Conservation (phyloP, 2,113 vertebrate species). For the Platycercus adscitus region DNA sequence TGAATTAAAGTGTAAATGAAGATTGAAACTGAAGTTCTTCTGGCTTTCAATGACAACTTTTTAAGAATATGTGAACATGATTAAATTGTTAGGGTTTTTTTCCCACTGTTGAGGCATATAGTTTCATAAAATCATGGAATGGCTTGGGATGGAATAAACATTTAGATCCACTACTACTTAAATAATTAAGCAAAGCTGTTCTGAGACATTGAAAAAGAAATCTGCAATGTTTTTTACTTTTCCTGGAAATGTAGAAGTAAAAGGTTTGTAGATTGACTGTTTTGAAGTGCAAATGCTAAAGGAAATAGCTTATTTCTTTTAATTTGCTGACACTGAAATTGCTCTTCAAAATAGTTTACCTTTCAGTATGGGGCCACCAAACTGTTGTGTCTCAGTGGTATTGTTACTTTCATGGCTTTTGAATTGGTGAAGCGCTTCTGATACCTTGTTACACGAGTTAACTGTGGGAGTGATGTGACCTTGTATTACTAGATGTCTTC, state of each 20-base stretch:
- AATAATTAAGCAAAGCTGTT: constrained; percentile 82
- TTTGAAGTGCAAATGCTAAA: constrained; percentile 71
- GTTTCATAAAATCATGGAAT: constrained; percentile 17
- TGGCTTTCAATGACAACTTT: not conserved
- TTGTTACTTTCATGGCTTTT: constrained; percentile 25
- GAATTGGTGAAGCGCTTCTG: constrained; percentile 40
- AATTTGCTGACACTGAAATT: constrained; percentile 15
- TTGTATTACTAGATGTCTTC: constrained; percentile 38
- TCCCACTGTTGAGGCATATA: constrained; percentile 29
- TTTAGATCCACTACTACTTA: constrained; percentile 49
- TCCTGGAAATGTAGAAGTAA: constrained; percentile 63
- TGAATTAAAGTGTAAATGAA: constrained; percentile 41
- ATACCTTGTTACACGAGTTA: constrained; percentile 61
- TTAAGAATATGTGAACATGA: constrained; percentile 2
- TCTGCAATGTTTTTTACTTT: not conserved
- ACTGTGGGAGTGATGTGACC: constrained; percentile 48
- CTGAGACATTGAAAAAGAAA: constrained; percentile 40
- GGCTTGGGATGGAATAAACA: not conserved
- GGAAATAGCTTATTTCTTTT: constrained; percentile 55
- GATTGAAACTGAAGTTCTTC: constrained; percentile 7
- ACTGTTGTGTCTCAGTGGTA: constrained; percentile 34
- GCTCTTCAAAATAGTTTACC: constrained; percentile 23
- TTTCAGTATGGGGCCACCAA: constrained; percentile 16
- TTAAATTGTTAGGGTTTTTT: constrained; percentile 8
- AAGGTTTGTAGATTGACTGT: constrained; percentile 54